Base-by-base conservation (phyloP, 2,113 vertebrate species). In the Australoheros scitulus region DNA sequence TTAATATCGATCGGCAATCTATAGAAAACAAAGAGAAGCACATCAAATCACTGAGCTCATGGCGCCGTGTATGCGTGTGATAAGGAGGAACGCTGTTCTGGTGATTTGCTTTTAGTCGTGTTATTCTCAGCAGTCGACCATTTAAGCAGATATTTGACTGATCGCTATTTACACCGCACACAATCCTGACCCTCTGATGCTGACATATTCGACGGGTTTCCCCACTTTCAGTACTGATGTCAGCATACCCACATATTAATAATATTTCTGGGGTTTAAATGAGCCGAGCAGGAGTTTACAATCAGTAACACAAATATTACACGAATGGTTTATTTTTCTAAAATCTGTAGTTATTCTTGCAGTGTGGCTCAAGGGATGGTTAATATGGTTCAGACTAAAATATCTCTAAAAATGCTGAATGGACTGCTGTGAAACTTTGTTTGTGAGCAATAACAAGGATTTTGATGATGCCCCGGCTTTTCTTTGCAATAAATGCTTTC, bases 11-110 rank as follows among this genome's bases (percentile, higher is more conserved):
- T 47, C 41, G 8, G 11, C 56, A 80, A 89, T 87, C 68, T 58
- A 77, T 56, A 84, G 34, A 84, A 76, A 87, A 87, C 80, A 77
- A 34, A 59, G 47, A 75, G 6, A 57, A 5, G 26, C 43, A 58
- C 60, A 72, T 77, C 7, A 61, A 61, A 32, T 72, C 3, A 4
- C 14, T 60, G 83, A 5, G 22, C 26, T 24, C 64, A 78, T 15
- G 10, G 9, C 18, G 26, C 7, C 38, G n/a, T 74, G 24, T 58
- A 26, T 22, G 14, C 29, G 24, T 3, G 10, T 59, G 20, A 61
- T 58, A 70, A 22, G 24, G 13, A 56, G 11, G 2, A 20, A 3
- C 9, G 1, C 0, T 22, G 29, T 38, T 50, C 9, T 18, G 11
- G 1, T n/a, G 5, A 24, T 81, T 78, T 74, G 56, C 14, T 14